A percentile compares a stretch with the other conserved stretches of the same genome.
phyloP scores from a whole-genome alignment of 2,797 vertebrate genomes.

The Heteromormyrus szaboi region DNA sequence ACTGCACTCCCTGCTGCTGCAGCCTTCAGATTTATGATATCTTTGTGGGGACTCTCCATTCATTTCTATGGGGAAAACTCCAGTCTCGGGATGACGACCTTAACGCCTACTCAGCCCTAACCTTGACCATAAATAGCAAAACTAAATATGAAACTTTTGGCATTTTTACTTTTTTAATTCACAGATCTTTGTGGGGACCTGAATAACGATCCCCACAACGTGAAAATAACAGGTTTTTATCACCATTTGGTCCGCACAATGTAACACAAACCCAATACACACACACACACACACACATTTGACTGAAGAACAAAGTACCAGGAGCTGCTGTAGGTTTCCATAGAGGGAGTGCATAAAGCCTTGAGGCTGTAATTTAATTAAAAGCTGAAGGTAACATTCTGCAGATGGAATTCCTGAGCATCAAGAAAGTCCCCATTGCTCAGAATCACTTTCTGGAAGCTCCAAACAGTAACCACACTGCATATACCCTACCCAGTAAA shows the following conservation, averaged over 20 bases:
- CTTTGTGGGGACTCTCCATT: not conserved
- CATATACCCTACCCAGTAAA: not conserved
- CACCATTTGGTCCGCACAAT: not conserved
- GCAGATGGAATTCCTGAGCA: not conserved
- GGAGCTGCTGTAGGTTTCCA: not conserved
- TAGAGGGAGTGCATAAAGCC: not conserved
- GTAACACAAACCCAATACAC: not conserved
- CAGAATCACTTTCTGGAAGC: not conserved
- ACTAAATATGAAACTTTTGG: not conserved
- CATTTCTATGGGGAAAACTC: not conserved
- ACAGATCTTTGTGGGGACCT: not conserved
- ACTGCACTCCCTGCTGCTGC: not conserved
- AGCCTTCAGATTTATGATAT: not conserved
- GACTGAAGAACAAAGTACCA: not conserved
- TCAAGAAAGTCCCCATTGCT: not conserved
- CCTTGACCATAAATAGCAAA: not conserved
- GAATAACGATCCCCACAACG: not conserved
- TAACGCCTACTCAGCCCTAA: not conserved
- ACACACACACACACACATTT: not conserved
- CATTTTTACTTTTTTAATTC: not conserved
- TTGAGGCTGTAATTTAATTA: not conserved
- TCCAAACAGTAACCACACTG: not conserved
- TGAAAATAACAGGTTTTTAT: not conserved
- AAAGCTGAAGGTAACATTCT: not conserved
- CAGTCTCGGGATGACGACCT: not conserved